A percentile compares a stretch with the other conserved stretches of the same genome.
Evolutionary conservation across 2,888 invertebrate genomes (phyloP).

Genomic region (Sphaerophoria rueppellii): DNA sequence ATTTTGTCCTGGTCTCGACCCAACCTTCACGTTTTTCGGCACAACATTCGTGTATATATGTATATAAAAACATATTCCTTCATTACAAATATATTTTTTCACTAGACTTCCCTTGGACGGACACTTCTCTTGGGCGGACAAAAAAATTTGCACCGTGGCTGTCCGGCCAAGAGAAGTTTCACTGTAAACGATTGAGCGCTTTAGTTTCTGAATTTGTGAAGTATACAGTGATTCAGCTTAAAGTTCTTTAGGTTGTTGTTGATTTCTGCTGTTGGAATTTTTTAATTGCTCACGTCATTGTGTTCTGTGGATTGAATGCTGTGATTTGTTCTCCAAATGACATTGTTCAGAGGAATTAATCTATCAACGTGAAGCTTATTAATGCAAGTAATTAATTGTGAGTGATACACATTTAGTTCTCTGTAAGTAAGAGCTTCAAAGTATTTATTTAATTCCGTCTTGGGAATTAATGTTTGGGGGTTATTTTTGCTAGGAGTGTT

Average conservation of each 20-base stretch:
- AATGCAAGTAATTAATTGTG: constrained; percentile 7
- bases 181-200: neutral
- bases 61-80: too few relatives aligned
- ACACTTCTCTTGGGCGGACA: too few relatives aligned
- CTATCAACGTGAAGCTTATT: constrained; percentile 28
- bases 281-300: constrained; percentile 47
- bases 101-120: too few relatives aligned
- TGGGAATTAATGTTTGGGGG: neutral
- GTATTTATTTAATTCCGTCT: constrained; percentile 23
- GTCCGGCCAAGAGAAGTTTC: too few relatives aligned
- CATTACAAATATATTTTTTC: too few relatives aligned
- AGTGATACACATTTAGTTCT: neutral
- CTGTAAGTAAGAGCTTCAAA: constrained; percentile 25
- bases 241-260: constrained; percentile 7
- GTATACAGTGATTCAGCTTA: constrained; percentile 17
- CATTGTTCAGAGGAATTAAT: neutral
- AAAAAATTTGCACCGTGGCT: too few relatives aligned
- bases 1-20: too few relatives aligned
- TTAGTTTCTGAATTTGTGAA: neutral
- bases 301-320: constrained; percentile 18
- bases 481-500: neutral
- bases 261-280: constrained; percentile 30
- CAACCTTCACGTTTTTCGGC: too few relatives aligned
- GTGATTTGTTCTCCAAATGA: constrained; percentile 48
- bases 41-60: too few relatives aligned